Base-by-base conservation (phyloP, 2,113 vertebrate species). In the Gambusia affinis region DNA sequence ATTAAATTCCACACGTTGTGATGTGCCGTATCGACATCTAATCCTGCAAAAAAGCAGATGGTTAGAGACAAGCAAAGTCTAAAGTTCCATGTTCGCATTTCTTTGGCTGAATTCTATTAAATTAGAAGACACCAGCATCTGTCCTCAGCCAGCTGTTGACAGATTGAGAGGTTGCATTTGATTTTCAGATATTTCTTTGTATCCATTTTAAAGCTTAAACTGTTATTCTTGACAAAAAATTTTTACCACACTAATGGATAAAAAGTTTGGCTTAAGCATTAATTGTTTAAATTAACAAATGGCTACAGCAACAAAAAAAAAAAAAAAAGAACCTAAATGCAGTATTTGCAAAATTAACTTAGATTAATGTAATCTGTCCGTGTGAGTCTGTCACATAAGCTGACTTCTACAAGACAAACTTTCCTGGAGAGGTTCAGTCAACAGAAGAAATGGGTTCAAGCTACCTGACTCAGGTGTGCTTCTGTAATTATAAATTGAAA, bases 21-120 rank as follows among this genome's bases (percentile, higher is more conserved):
- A 37, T 35, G 30, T 63, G 67, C 42, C 42, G 64, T n/a, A 60
- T 51, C 71, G 80, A 85, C 66, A 87, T 76, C 47, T 51, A 64
- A 70, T 64, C 76, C 70, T 51, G 30, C 60, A 80, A 31, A 77
- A 65, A 51, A 87, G 79, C 90, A 92, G 91, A 90, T 92, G 90
- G 91, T 44, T 80, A 44, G 65, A 81, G 73, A 76, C 73, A 51
- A 81, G 79, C 76, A 78, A 81, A 76, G 72, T 85, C 44, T 89
- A 81, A 88, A 65, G 84, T 91, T 87, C 71, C 86, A 78, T 68
- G 75, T 83, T 85, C 74, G 81, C 81, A 82, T 82, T 57, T 65
- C 64, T 85, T 64, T 70, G 72, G 44, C 74, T 63, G 79, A 80
- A 29, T 77, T 69, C 63, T 75, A 92, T 91, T 89, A 62, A 79